Evolutionary conservation across 2,113 vertebrate genomes (phyloP), one percentile per base, ranked within the genome.

Genomic region (Poicephalus gulielmi): DNA sequence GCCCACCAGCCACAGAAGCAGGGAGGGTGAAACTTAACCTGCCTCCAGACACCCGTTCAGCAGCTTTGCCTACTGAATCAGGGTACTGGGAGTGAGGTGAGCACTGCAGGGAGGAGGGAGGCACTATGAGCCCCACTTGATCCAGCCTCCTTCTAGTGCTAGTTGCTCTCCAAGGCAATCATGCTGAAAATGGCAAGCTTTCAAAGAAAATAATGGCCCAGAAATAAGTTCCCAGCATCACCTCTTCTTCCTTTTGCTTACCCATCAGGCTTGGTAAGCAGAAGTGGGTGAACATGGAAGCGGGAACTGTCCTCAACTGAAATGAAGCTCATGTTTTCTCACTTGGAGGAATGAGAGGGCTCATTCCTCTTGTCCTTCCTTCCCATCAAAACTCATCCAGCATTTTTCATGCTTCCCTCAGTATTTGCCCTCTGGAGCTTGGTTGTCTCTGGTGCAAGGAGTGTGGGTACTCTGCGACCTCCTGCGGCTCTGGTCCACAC

Each of bases 1-100:
- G 4, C 6, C 2, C 0, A 24, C 15, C 1, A 0, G n/a, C 35
- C 25, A 14, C 35, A 37, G 23, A 14, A 68, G 24, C 31, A 44
- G 14, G 10, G n/a, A 67, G 22, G 8, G 46, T 37, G 33, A 60
- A 77, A 62, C 44, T 44, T 44, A 22, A 68, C 39, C 25, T 73
- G 63, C 55, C 24, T 53, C 46, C 67, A 83, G 70, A 11, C 50
- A 47, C 10, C 17, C 13, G 30, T 57, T 66, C 27, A 70, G 49
- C 11, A 67, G 20, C 50, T 81, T 81, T 6, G 1, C 31, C 31
- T 73, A 35, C 14, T 3, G 1, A 44, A 52, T 17, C 3, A 2
- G 11, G 10, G 35, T 46, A 25, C 27, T 57, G 68, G 30, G 28
- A 44, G 14, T 27, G 63, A 73, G 47, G 41, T 66, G 63, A 83